phyloP scores from a whole-genome alignment of 2,797 vertebrate species.

The Gobionotothen gibberifrons region DNA sequence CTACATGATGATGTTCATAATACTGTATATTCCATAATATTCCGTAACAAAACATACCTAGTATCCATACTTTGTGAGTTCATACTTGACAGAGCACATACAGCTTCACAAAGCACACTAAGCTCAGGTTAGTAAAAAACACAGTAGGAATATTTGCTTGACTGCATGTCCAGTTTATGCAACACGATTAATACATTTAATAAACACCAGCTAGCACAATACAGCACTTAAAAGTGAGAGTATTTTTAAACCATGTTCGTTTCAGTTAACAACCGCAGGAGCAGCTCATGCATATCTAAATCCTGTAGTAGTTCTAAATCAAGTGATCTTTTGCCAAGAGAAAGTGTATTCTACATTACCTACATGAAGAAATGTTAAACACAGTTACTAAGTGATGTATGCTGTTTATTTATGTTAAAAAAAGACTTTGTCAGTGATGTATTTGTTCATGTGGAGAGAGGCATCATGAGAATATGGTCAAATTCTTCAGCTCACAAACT shows the following conservation, averaged over 20 bases:
- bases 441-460: not conserved
- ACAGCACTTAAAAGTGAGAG: not conserved
- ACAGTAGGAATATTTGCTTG: not conserved
- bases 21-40: not conserved
- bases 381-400: not conserved
- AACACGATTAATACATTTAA: slow-evolving; percentile 28
- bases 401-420: not conserved
- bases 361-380: not conserved
- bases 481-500: not conserved
- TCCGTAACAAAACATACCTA: not conserved
- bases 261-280: slow-evolving; percentile 7
- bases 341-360: slow-evolving; percentile 22
- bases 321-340: slow-evolving; percentile 14
- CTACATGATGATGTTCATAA: not conserved
- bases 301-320: not conserved
- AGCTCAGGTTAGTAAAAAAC: not conserved
- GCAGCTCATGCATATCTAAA: slow-evolving; percentile 2
- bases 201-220: slow-evolving; percentile 4
- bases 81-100: not conserved
- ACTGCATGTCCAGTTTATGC: slow-evolving; percentile 6
- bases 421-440: not conserved
- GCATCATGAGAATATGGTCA: not conserved
- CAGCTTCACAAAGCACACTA: not conserved
- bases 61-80: not conserved
- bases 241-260: slow-evolving; percentile 5